Conservation (phyloP, 1,140 invertebrate genomes). For the Cherax quadricarinatus region DNA sequence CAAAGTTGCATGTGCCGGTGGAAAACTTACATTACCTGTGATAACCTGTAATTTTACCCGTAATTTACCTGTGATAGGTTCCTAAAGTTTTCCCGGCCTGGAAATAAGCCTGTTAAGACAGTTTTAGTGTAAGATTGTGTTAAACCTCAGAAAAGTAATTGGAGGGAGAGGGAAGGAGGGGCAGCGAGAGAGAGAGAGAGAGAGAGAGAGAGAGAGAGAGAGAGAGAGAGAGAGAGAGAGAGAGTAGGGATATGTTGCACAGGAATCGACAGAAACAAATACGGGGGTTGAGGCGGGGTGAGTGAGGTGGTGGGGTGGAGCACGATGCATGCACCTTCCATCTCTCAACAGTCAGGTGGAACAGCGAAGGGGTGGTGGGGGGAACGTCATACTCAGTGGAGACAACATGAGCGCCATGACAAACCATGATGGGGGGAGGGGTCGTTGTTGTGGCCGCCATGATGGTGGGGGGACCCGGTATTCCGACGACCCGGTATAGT, state of each 20-base stretch:
- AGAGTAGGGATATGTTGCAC: background rate
- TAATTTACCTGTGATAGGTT: no score
- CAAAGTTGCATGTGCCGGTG: no score
- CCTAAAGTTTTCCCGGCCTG: no score
- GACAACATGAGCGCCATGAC: background rate
- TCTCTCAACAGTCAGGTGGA: background rate
- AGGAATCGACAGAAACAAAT: background rate
- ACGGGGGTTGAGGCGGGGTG: background rate
- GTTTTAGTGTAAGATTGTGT: no score
- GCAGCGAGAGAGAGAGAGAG: no score
- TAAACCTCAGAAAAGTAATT: no score
- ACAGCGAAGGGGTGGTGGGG: background rate
- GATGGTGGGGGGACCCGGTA: background rate
- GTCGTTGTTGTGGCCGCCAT: background rate
- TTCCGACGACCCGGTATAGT: background rate
- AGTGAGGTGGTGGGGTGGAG: constrained; percentile 1
- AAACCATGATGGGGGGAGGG: background rate
- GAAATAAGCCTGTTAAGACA: no score
- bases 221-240: no score
- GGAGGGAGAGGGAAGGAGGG: no score
- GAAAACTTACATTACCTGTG: no score
- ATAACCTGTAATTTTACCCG: no score
- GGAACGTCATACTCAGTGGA: background rate
- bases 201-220: no score
- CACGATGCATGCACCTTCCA: background rate